Base-by-base conservation (phyloP, 2,888 invertebrate species). In the Spilarctia lutea region DNA sequence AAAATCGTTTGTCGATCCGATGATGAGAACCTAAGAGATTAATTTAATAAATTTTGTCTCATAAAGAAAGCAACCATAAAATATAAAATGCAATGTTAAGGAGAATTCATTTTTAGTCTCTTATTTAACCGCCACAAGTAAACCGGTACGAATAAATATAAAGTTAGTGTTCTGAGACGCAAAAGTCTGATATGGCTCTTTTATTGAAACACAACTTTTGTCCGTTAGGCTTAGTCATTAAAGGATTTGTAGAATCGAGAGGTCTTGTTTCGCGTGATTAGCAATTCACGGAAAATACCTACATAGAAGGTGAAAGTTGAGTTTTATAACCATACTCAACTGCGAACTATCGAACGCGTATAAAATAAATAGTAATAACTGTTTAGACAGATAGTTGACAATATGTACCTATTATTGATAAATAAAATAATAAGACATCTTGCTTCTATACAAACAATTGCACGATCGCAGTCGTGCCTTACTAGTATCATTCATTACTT, bases 291-390 rank as follows among this genome's bases (percentile, higher is more conserved):
- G 78, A 84, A 78, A 73, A 82, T 80, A 73, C 74, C 52, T 66
- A 45, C 71, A 78, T 79, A 68, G 77, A 83, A 73, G 81, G 89
- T 81, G 90, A 89, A 90, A 89, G 90, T 88, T 76, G 75, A 77
- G 79, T 79, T 65, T 81, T 77, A 81, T 79, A 77, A 79, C 73
- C 75, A 75, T 66, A 79, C 60, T n/a, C n/a, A n/a, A 80, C 74
- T 74, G 74, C 75, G 75, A 79, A 30, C 48, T 3, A 24, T 75
- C 72, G 75, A 74, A 80, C 82, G 86, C 84, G 83, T 45, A 63
- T 79, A 77, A 85, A 85, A 86, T 85, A 88, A 82, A 85, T 82
- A 81, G 63, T 78, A 67, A 76, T 20, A 71, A 66, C 74, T 35
- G 56, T 56, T 68, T n/a, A 27, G 10, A 72, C n/a, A 45, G 20